A percentile compares a stretch with the other conserved stretches of the same genome.
phyloP scores from a whole-genome alignment of 2,888 invertebrate genomes.

The Epinotia ramella region DNA sequence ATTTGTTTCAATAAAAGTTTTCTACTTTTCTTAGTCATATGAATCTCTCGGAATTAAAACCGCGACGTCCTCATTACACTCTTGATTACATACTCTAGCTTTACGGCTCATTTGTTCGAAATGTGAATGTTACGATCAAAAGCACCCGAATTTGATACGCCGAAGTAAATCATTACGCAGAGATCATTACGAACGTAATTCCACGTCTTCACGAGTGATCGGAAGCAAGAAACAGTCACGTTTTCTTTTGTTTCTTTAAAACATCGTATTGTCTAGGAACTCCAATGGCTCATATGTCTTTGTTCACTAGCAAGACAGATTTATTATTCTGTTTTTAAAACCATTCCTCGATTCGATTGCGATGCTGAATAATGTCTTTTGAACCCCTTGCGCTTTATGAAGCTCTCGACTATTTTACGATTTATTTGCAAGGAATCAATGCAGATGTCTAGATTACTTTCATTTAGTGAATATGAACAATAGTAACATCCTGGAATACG shows the following conservation, averaged over 20 bases:
- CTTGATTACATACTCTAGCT: not conserved
- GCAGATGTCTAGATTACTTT: conserved; percentile 14
- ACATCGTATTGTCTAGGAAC: not conserved
- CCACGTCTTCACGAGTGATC: conserved; percentile 42
- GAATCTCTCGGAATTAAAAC: not conserved
- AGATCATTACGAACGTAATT: conserved; percentile 36
- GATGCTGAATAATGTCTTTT: conserved; percentile 67
- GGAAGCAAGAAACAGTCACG: conserved; percentile 27
- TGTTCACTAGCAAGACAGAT: conserved; percentile 1
- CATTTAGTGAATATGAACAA: conserved; percentile 9
- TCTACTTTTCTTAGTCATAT: not conserved
- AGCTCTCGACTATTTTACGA: conserved; percentile 62
- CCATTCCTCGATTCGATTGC: conserved; percentile 55
- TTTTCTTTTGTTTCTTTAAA: conserved; percentile 26
- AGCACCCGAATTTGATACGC: conserved; percentile 20
- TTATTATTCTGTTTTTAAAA: conserved; percentile 48
- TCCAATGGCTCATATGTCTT: conserved; percentile 8
- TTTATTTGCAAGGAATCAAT: conserved; percentile 58
- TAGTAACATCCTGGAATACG: not conserved
- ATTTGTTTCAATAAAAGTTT: not conserved
- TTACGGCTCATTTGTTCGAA: conserved; percentile 8
- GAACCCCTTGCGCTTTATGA: conserved; percentile 61
- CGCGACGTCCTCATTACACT: not conserved
- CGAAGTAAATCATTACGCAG: conserved; percentile 25
- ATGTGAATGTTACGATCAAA: conserved; percentile 13